These are phyloP conservation scores for Pyrrhosoma nymphula DNA, from an alignment of 2,888 invertebrate genomes.

Conservation along the genomic window DNA sequence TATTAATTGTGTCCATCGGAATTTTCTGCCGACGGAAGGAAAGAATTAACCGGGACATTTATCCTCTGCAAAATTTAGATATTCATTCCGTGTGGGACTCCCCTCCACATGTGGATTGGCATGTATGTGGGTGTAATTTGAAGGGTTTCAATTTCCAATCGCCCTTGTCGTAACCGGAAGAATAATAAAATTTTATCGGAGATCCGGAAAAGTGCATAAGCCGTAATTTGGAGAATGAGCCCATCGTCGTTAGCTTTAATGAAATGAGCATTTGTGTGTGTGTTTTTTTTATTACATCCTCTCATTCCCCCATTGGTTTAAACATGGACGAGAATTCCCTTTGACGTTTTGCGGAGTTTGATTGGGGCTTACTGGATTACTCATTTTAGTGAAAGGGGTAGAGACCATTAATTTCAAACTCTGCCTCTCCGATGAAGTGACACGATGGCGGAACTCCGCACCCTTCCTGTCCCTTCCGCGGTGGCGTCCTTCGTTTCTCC, in stretches of 20 bases:
- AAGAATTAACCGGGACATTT: neutral
- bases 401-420: constrained; percentile 10
- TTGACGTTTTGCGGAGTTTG: neutral
- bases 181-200: neutral
- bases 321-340: neutral
- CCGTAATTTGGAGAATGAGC: neutral
- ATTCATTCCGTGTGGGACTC: neutral
- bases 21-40: neutral
- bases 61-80: neutral
- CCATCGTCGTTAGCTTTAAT: constrained; percentile 7
- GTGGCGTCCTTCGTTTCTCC: neutral
- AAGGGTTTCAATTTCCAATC: neutral
- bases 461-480: neutral
- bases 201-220: neutral
- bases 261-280: neutral
- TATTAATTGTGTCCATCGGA: neutral
- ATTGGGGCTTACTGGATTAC: neutral
- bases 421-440: neutral
- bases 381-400: neutral
- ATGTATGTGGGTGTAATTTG: neutral
- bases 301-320: neutral
- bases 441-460: neutral
- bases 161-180: neutral
- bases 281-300: neutral
- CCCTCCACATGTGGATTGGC: neutral